Base-by-base conservation (phyloP, 2,797 vertebrate species). In the Falco concolor region DNA sequence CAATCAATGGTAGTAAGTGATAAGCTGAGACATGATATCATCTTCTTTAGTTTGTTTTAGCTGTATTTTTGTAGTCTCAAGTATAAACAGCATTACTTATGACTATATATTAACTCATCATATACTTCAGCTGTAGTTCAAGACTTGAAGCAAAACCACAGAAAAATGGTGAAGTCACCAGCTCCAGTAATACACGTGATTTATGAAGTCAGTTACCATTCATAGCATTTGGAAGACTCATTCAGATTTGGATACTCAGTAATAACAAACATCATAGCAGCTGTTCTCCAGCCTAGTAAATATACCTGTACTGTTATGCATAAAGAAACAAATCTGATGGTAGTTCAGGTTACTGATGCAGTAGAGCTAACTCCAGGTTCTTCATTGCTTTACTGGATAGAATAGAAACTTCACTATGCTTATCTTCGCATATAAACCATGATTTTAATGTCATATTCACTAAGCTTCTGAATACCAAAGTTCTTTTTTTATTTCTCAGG, bases 131-230 rank as follows among this genome's bases (percentile, higher is more conserved):
- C 23, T 56, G 6, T 11, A 25, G 44, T 14, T 78, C 74, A 69
- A 65, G 32, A 10, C 8, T 11, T 17, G 13, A 45, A 79, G 13
- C 19, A 10, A 22, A 81, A 56, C 21, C 36, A 49, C 13, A 52
- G 30, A 13, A 52, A 75, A 79, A n/a, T 2, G 5, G 8, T 59
- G 20, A 4, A 59, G n/a, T 56, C 20, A 3, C 34, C 19, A 14
- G 28, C 18, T 68, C 30, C 70, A 63, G 69, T 44, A 45, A 54
- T 0, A 4, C 23, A 18, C 0, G 0, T 47, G 19, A 12, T 27
- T 73, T 54, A 13, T 24, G 5, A 28, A 67, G 22, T 32, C 25
- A 60, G 30, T 61, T 84, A 36, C 7, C 7, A 22, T 42, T 56
- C 21, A 9, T 16, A 32, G 44, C 18, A n/a, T 40, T 57, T 40